These are phyloP conservation scores for Apis cerana DNA, from an alignment of 1,140 invertebrate genomes.

Conservation along the genomic window DNA sequence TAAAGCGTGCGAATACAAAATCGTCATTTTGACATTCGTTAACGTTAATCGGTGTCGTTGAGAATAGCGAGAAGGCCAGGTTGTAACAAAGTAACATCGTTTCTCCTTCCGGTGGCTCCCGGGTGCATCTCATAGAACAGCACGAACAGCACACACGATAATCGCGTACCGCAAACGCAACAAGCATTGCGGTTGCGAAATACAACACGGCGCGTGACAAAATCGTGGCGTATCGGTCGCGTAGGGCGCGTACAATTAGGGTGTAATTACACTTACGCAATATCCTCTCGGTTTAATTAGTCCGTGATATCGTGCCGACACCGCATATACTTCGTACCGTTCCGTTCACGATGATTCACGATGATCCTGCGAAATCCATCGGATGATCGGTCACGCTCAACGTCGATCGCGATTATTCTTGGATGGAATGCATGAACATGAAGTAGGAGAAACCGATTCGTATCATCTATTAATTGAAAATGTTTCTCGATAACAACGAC, in stretches of 20 bases:
- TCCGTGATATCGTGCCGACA: neutral
- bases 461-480: neutral
- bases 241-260: constrained; percentile 14
- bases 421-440: neutral
- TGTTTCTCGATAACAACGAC: too few species aligned
- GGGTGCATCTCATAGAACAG: neutral
- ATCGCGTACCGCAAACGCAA: constrained; percentile 3
- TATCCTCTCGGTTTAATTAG: constrained; percentile 19
- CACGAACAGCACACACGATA: neutral
- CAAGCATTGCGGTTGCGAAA: constrained; percentile 16
- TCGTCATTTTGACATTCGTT: too few species aligned
- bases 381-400: neutral
- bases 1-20: too few species aligned
- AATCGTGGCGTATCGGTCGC: neutral
- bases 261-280: constrained; percentile 27
- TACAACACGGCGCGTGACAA: constrained; percentile 2
- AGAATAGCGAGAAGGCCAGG: neutral
- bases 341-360: neutral
- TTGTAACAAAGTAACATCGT: neutral
- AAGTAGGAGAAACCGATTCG: neutral
- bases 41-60: neutral
- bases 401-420: neutral
- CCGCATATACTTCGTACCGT: neutral
- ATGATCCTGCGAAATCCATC: neutral
- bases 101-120: neutral